Evolutionary conservation across 2,113 vertebrate genomes (phyloP).

Genomic region (Cnemophilus loriae): DNA sequence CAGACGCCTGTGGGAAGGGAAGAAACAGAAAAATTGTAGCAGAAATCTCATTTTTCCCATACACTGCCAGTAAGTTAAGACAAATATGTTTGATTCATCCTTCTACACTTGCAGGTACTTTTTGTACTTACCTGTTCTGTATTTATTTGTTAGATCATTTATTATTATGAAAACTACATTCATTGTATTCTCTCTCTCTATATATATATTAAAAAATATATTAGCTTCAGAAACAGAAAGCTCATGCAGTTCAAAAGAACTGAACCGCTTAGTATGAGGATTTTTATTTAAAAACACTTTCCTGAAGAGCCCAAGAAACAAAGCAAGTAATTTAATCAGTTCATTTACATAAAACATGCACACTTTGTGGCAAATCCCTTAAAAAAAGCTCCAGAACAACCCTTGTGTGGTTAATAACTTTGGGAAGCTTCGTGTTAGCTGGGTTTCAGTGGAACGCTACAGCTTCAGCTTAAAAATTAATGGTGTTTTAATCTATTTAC

Average conservation of each 20-base stretch:
- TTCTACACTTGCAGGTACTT: neutral
- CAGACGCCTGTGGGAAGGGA: constrained; percentile 83
- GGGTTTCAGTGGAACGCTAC: neutral
- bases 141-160: neutral
- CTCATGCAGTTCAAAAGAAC: neutral
- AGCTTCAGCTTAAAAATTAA: neutral
- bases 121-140: neutral
- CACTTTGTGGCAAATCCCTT: neutral
- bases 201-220: neutral
- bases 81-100: neutral
- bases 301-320: neutral
- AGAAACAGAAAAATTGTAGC: constrained; percentile 50
- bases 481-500: neutral
- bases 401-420: neutral
- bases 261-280: neutral
- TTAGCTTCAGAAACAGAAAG: neutral
- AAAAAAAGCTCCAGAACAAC: neutral
- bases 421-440: neutral
- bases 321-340: neutral
- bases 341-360: neutral
- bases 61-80: neutral
- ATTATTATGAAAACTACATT: neutral
- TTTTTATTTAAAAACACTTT: neutral
- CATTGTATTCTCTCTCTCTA: neutral
- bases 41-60: neutral